Base-by-base conservation (phyloP, 2,797 vertebrate species). In the Schizopygopsis malacanthus region DNA sequence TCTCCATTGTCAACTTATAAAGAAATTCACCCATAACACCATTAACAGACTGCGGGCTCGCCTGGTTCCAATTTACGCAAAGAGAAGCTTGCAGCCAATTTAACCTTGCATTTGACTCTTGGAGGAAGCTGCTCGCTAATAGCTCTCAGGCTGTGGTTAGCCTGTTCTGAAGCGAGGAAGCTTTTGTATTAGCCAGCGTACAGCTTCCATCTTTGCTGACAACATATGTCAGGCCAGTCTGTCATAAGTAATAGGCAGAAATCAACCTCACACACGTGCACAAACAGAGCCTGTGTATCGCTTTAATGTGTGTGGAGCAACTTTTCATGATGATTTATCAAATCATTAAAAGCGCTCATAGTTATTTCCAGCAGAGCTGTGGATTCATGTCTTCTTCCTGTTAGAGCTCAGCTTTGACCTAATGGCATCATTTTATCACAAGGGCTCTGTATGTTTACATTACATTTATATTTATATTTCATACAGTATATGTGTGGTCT, bases 101-200 rank as follows among this genome's bases (percentile, higher is more conserved):
- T 73, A 90, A 88, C 86, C 90, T 92, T 92, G 90, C 90, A 90
- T 83, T 90, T 71, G 88, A 88, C 92, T 89, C 91, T 89, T 50
- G 88, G 81, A 90, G 92, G 92, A 91, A 93, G 92, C 92, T 91
- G 91, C 91, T 88, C 89, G 90, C 93, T 95, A 95, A 94, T 94
- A 93, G 93, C 92, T 92, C 91, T 84, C 92, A 91, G 93, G 85
- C 91, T 94, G 95, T 91, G 94, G 93, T 95, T 91, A 92, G 92
- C 61, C 63, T 84, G 92, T 93, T 93, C 91, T 90, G 91, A 92
- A 92, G 91, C 79, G 85, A 90, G 86, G 91, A 81, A 90, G 91
- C 93, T 85, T 86, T 37, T 91, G 91, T 91, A 92, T 90, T 92
- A 93, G 93, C 90, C 87, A 85, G 91, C 88, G 33, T 76, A 65